Evolutionary conservation across 2,113 vertebrate genomes (phyloP), one percentile per base, ranked within the genome.

Genomic region (Channa argus): DNA sequence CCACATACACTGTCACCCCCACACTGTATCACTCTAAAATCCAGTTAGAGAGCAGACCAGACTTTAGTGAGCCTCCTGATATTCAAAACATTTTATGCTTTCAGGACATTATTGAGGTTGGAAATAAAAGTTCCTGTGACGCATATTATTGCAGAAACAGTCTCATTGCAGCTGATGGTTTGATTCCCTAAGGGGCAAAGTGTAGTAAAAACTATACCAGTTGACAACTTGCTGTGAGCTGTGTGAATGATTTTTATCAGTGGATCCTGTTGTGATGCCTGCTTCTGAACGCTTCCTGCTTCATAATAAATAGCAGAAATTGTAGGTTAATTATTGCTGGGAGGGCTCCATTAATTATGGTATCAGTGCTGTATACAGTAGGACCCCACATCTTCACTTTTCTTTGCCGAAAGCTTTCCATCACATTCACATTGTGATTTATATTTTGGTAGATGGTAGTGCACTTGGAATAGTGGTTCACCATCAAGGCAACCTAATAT

Each of bases 11-110:
- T 3, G 14, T 63, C 52, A 36, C 59, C 8, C 0, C 36, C 63
- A 47, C 53, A 13, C n/a, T 5, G 62, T 58, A 71, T 68, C 14
- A 45, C 46, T 52, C 53, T 50, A 39, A 38, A 46, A n/a, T 75
- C 71, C 84, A 90, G 80, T 63, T 92, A 82, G 81, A 83, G 45
- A 60, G 67, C 80, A 82, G 58, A 80, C 63, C 50, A 54, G 60
- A 77, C 52, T 64, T 78, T 52, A 72, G 10, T 51, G 41, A 58
- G 62, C 54, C 58, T 84, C 50, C 39, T 77, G 75, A 75, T 58
- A 61, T 74, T 24, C 24, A 24, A 24, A 24, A 24, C 24, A 24
- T 24, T 24, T 24, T 24, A 24, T 24, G 24, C 24, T 24, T 24
- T 24, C 24, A 24, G 24, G 24, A 24, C 24, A 24, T 24, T 39